Percentiles rank a stretch among this genome's conserved stretches.
These are phyloP conservation scores for Strigops habroptila DNA, from an alignment of 2,113 vertebrate genomes.

Conservation along the genomic window DNA sequence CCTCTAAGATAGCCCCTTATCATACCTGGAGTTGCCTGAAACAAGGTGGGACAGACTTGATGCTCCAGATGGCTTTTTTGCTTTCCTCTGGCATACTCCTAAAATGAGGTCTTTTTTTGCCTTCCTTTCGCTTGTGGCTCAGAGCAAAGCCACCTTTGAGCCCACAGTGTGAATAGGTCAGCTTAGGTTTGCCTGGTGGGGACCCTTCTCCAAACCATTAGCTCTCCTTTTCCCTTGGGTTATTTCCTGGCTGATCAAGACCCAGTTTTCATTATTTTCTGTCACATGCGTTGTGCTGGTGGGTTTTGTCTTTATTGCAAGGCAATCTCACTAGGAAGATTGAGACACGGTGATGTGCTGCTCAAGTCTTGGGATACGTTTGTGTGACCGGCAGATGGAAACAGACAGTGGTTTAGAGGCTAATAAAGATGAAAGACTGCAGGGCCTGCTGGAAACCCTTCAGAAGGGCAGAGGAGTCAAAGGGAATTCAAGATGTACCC, in stretches of 20 bases:
- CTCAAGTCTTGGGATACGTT: background rate
- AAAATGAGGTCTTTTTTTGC: background rate
- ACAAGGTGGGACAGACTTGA: background rate
- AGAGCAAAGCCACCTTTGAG: background rate
- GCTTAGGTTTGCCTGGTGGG: background rate
- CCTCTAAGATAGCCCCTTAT: background rate
- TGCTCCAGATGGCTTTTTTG: background rate
- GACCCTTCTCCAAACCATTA: background rate
- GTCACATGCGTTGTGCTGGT: background rate
- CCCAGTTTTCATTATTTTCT: background rate
- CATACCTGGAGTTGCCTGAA: background rate
- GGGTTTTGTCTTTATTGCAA: background rate
- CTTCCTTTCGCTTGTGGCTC: background rate
- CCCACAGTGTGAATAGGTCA: accelerated
- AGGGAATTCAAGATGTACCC: background rate
- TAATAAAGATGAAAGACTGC: background rate
- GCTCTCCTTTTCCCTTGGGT: background rate
- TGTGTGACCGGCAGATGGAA: background rate
- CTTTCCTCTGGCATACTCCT: background rate
- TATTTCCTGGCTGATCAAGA: background rate
- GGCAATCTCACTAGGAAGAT: background rate
- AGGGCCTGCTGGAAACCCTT: background rate
- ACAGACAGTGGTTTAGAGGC: background rate
- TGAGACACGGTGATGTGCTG: background rate
- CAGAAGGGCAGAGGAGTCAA: background rate